phyloP scores from a whole-genome alignment of 1,140 invertebrate species.

The Oppia nitens region DNA sequence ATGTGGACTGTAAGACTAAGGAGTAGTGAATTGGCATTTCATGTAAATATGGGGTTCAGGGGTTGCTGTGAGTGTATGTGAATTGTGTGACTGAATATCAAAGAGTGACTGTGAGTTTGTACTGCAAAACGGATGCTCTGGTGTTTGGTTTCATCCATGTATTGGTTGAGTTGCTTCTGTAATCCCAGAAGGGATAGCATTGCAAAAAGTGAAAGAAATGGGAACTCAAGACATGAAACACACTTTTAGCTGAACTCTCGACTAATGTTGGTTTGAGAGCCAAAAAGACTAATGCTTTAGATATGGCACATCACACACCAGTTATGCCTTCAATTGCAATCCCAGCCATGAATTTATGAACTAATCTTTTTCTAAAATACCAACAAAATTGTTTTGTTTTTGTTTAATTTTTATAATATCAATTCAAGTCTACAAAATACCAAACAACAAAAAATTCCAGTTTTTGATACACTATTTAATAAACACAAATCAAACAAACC shows the following conservation, averaged over 20 bases:
- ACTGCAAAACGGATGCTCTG: background rate
- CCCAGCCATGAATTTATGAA: too few relatives aligned
- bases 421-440: too few relatives aligned
- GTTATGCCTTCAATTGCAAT: too few relatives aligned
- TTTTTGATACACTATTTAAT: too few relatives aligned
- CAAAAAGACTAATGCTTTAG: background rate
- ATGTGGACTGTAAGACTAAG: background rate
- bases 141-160: background rate
- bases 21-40: background rate
- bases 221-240: background rate
- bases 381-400: too few relatives aligned
- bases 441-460: too few relatives aligned
- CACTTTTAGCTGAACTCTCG: background rate
- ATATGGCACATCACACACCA: too few relatives aligned
- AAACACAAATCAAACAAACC: too few relatives aligned
- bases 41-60: background rate
- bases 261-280: background rate
- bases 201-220: background rate
- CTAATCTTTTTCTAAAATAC: too few relatives aligned
- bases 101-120: too few relatives aligned
- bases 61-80: background rate
- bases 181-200: background rate
- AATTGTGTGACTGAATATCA: too few relatives aligned
- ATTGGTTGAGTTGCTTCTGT: background rate
- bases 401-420: too few relatives aligned